A percentile compares a stretch with the other conserved stretches of the same genome.
phyloP scores from a whole-genome alignment of 2,888 invertebrate genomes.

The Melipona beecheii region DNA sequence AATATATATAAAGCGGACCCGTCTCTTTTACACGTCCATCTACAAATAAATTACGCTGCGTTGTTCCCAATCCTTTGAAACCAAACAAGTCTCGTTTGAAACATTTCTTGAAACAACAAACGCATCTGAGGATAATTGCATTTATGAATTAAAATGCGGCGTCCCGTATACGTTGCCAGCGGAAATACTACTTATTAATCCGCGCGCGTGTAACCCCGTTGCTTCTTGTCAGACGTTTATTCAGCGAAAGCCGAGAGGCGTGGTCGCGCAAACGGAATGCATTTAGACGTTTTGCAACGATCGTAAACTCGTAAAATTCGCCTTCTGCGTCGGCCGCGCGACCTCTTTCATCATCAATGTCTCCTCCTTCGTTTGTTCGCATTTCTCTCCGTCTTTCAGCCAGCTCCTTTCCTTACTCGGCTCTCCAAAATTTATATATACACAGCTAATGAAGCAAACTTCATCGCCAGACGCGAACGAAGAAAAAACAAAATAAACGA shows the following conservation, averaged over 20 bases:
- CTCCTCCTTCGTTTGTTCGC: slow-evolving; percentile 10
- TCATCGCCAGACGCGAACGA: slow-evolving; percentile 20
- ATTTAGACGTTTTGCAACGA: slow-evolving; percentile 18
- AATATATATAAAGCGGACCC: too few species aligned
- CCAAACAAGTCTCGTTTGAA: too few species aligned
- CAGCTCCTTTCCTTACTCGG: too few species aligned
- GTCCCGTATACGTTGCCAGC: background rate
- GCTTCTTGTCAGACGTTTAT: slow-evolving; percentile 1
- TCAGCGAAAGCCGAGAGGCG: background rate
- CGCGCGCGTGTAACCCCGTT: background rate
- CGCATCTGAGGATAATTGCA: too few species aligned
- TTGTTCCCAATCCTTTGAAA: too few species aligned
- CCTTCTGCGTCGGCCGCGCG: background rate
- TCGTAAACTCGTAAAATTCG: slow-evolving; percentile 7
- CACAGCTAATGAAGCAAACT: slow-evolving; percentile 49
- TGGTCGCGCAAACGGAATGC: slow-evolving; percentile 20
- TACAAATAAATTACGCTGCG: too few species aligned
- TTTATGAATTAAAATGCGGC: background rate
- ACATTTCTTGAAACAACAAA: too few species aligned
- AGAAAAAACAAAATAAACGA: slow-evolving; percentile 46
- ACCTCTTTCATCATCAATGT: slow-evolving; percentile 16
- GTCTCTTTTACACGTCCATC: too few species aligned
- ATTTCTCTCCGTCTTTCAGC: background rate
- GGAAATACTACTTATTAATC: background rate
- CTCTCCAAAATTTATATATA: slow-evolving; percentile 16